A percentile compares a stretch with the other conserved stretches of the same genome.
These are phyloP conservation scores for Nemurella pictetii DNA, from an alignment of 2,888 invertebrate genomes.

Conservation along the genomic window DNA sequence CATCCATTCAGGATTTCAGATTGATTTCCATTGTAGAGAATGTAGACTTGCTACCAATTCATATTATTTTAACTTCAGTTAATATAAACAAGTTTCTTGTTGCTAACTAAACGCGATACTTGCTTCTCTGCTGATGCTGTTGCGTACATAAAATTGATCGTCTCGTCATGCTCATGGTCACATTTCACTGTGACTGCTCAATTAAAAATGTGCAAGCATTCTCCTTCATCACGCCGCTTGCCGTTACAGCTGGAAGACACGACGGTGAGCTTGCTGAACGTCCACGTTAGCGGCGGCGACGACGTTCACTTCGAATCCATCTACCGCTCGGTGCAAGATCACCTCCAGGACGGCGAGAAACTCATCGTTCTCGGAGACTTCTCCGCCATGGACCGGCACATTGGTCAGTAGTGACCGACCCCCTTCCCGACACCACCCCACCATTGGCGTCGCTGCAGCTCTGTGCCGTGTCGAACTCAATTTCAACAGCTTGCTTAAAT, in stretches of 20 bases:
- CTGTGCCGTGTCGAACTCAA: no score
- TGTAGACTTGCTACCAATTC: no score
- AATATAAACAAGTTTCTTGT: no score
- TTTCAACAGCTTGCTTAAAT: no score
- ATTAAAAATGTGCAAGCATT: neutral
- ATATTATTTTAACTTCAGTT: no score
- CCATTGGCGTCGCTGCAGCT: no score
- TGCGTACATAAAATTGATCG: neutral
- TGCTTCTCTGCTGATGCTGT: no score
- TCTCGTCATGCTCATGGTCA: neutral
- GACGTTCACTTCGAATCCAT: conserved; percentile 21
- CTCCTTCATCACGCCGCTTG: neutral
- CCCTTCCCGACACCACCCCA: no score
- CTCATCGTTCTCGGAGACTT: conserved; percentile 51
- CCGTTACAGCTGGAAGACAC: conserved; percentile 52
- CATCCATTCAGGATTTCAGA: no score
- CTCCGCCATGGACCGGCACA: conserved; percentile 43
- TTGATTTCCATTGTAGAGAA: no score
- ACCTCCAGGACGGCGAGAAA: conserved; percentile 43
- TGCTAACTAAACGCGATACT: no score
- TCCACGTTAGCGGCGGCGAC: conserved; percentile 39
- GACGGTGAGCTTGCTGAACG: conserved; percentile 57
- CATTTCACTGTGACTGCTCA: neutral
- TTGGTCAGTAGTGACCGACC: neutral
- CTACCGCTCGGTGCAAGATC: conserved; percentile 32